Percentiles rank a stretch among this genome's conserved stretches.
phyloP scores from a whole-genome alignment of 2,797 vertebrate species.

The Galagoides demidoff region DNA sequence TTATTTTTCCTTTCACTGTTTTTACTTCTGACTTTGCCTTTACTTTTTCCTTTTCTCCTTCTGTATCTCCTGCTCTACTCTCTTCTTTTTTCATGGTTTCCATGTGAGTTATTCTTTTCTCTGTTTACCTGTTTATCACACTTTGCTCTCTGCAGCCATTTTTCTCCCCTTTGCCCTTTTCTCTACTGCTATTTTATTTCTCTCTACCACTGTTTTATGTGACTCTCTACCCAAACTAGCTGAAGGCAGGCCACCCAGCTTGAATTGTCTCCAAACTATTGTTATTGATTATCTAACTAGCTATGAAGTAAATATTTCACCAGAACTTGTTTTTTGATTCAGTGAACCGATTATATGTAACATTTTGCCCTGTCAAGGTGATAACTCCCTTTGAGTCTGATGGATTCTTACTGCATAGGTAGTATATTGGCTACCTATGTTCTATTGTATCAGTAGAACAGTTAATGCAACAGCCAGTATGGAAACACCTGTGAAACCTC shows the following conservation, averaged over 20 bases:
- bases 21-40: neutral
- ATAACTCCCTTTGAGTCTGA: neutral
- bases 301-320: neutral
- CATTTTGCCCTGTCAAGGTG: neutral
- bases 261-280: neutral
- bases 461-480: neutral
- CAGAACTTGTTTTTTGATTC: neutral
- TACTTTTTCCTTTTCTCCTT: neutral
- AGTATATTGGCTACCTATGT: neutral
- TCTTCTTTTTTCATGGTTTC: too few species aligned
- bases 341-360: constrained; percentile 14
- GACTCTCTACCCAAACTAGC: neutral
- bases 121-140: neutral
- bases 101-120: neutral
- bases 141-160: neutral
- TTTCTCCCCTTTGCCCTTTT: neutral
- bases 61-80: neutral
- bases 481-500: neutral
- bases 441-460: neutral
- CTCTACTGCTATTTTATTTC: neutral
- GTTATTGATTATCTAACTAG: neutral
- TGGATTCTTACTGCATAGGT: neutral
- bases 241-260: neutral
- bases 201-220: neutral
- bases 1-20: neutral